phyloP scores from a whole-genome alignment of 2,113 vertebrate genomes.

The Melanotaenia duboulayi region DNA sequence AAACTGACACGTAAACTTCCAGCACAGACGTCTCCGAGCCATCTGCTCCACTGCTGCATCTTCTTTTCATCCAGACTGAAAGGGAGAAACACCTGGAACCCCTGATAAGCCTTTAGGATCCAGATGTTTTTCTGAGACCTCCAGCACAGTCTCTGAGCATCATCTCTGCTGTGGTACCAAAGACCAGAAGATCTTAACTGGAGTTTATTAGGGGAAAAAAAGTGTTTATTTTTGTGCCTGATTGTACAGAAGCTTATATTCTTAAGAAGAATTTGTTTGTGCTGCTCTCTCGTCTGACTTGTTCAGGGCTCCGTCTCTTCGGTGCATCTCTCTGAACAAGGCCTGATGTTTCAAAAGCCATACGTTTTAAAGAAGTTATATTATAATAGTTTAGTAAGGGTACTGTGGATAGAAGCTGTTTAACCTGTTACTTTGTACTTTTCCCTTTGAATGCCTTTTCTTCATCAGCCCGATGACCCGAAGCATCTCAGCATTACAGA shows the following conservation, averaged over 20 bases:
- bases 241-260: constrained; percentile 65
- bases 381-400: constrained; percentile 54
- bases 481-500: constrained; percentile 36
- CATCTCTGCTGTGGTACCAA: constrained; percentile 62
- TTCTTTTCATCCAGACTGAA: constrained; percentile 12
- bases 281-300: constrained; percentile 60
- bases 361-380: constrained; percentile 57
- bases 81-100: constrained; percentile 12
- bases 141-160: neutral
- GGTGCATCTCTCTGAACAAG: constrained; percentile 13
- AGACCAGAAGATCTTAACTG: constrained; percentile 68
- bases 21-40: neutral
- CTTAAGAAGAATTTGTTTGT: constrained; percentile 43
- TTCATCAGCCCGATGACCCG: constrained; percentile 27
- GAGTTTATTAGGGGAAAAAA: constrained; percentile 16
- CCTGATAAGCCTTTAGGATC: constrained; percentile 14
- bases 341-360: constrained; percentile 73
- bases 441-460: constrained; percentile 60
- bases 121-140: constrained; percentile 2
- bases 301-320: constrained; percentile 28
- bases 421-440: constrained; percentile 29
- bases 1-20: neutral
- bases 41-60: constrained; percentile 5
- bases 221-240: constrained; percentile 74
- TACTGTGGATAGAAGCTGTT: constrained; percentile 43